Conservation (phyloP, 2,888 invertebrate species). For the Pseudococcus jackbeardsleyi region DNA sequence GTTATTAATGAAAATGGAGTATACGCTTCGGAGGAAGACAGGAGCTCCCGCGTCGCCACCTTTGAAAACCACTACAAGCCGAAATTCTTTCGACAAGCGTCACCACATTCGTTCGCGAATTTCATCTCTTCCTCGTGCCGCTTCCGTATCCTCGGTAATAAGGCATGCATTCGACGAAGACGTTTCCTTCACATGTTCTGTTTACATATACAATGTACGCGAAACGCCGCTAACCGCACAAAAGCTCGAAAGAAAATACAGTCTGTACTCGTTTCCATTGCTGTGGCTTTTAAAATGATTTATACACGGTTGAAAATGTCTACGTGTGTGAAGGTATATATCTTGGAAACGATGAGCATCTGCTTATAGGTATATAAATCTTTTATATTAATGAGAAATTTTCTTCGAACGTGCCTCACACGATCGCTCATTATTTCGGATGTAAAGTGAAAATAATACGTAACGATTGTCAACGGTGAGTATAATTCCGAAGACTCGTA, state of each 20-base stretch:
- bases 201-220: background rate
- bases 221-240: background rate
- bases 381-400: slow-evolving; percentile 11
- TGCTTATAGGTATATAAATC: slow-evolving; percentile 18
- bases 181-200: background rate
- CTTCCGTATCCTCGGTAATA: background rate
- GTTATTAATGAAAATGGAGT: slow-evolving; percentile 41
- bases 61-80: background rate
- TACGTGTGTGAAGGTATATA: background rate
- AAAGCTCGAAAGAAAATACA: slow-evolving; percentile 12
- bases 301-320: background rate
- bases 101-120: background rate
- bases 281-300: slow-evolving; percentile 13
- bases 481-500: background rate
- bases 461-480: background rate
- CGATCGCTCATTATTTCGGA: background rate
- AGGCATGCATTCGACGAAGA: background rate
- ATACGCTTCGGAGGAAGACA: background rate
- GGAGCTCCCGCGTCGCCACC: background rate
- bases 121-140: background rate
- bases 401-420: background rate
- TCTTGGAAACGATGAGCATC: background rate
- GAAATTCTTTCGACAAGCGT: background rate
- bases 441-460: background rate
- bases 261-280: background rate